Base-by-base conservation (phyloP, 2,797 vertebrate species). In the Falco cherrug region DNA sequence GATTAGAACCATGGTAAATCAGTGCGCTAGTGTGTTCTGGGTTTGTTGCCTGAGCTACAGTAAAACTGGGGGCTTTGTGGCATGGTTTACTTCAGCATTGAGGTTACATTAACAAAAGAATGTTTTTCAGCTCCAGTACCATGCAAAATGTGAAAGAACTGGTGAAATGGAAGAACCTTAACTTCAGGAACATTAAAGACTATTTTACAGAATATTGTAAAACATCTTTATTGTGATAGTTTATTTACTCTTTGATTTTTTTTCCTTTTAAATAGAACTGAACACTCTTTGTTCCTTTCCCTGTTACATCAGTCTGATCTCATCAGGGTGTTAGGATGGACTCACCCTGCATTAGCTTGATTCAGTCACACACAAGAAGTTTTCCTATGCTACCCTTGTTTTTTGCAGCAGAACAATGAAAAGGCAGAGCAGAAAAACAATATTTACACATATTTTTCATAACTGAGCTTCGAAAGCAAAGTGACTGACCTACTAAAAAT, bases 1-100 rank as follows among this genome's bases (percentile, higher is more conserved):
- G 97, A 98, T 98, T 98, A 98, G 97, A 97, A 93, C 91, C 95
- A 96, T 77, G 69, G 84, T 97, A 96, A 97, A 97, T 97, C 67
- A 93, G 93, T 53, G 95, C 51, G 95, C 51, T 65, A 84, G 77
- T 41, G 76, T 51, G 77, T 91, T 95, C 93, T 47, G 83, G 71
- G 87, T 89, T 97, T 97, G 95, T 96, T 97, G 98, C 95, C 97
- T 89, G 90, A 97, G 93, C 87, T 97, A 96, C 87, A 96, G 94
- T 47, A 94, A 97, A 96, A 93, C 48, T 21, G 45, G 16, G 73
- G 93, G 65, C 69, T 95, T 96, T 97, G 87, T 96, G 94, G 78
- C 86, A 73, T 28, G 21, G 67, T 96, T 97, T 82, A 94, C 95
- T 97, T 89, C 87, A 82, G 88, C 95, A 78, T 24, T 69, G 89